phyloP scores from a whole-genome alignment of 2,888 invertebrate species.

The Microplitis deprimator region DNA sequence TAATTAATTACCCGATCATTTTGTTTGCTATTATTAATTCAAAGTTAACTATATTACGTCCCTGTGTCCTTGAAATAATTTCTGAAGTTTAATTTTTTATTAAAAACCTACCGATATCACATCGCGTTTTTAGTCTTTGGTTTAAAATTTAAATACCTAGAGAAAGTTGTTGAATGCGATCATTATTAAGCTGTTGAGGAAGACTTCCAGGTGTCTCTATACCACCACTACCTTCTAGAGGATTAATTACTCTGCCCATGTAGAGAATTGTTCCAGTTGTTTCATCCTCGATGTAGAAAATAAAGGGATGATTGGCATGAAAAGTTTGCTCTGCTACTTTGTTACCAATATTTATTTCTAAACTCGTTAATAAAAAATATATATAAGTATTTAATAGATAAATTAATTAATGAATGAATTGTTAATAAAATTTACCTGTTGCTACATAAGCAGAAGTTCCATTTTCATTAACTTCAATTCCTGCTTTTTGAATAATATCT shows the following conservation, averaged over 20 bases:
- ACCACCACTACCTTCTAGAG: slow-evolving; percentile 70
- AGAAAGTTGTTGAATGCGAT: not conserved
- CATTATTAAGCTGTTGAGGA: slow-evolving; percentile 29
- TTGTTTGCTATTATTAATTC: not conserved
- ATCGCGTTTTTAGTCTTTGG: too few relatives aligned
- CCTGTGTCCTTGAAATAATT: not conserved
- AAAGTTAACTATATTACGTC: not conserved
- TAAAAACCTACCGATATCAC: not conserved
- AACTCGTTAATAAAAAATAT: slow-evolving; percentile 28
- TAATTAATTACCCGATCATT: not conserved
- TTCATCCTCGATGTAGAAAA: slow-evolving; percentile 87
- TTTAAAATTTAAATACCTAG: slow-evolving; percentile 16
- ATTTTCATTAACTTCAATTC: slow-evolving; percentile 83
- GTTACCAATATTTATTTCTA: slow-evolving; percentile 80
- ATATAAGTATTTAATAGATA: not conserved
- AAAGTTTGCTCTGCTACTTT: slow-evolving; percentile 80
- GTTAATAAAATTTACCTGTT: slow-evolving; percentile 73
- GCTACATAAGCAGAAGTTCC: slow-evolving; percentile 82
- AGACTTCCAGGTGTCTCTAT: slow-evolving; percentile 38
- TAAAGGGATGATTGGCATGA: slow-evolving; percentile 82
- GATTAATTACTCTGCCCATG: slow-evolving; percentile 82
- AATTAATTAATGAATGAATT: too few relatives aligned
- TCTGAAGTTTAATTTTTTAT: not conserved
- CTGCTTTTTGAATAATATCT: slow-evolving; percentile 82
- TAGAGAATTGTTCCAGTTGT: slow-evolving; percentile 81